Percentiles rank a stretch among this genome's conserved stretches.
Evolutionary conservation across 2,113 vertebrate species (phyloP).

Genomic region (Eidolon helvum): DNA sequence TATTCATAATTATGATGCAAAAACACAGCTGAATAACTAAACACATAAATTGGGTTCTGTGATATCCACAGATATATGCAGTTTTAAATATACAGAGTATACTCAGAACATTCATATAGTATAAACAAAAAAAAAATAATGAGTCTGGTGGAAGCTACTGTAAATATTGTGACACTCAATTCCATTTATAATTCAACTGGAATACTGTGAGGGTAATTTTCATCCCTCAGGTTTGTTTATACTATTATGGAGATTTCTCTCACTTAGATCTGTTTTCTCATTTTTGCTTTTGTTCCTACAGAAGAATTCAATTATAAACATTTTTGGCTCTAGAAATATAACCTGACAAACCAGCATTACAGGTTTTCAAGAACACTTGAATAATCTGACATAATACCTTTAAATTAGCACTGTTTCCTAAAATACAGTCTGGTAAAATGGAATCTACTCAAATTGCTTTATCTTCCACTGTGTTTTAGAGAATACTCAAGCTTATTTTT

Average conservation of each 20-base stretch:
- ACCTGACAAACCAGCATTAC: not conserved
- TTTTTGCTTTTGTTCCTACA: not conserved
- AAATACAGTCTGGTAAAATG: not conserved
- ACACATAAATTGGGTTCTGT: constrained; percentile 32
- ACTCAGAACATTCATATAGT: not conserved
- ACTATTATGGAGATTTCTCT: not conserved
- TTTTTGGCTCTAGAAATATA: not conserved
- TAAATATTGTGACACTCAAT: constrained; percentile 40
- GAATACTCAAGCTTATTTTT: not conserved
- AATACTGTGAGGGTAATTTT: not conserved
- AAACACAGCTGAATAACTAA: constrained; percentile 28
- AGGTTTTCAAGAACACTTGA: not conserved
- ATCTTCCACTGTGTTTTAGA: not conserved
- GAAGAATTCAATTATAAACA: not conserved
- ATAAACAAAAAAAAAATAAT: constrained; percentile 57
- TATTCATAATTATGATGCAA: constrained; percentile 57
- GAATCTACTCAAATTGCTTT: not conserved
- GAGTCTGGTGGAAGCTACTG: not conserved
- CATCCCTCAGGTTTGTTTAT: not conserved
- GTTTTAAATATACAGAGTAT: not conserved
- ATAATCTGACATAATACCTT: not conserved
- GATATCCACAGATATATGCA: not conserved
- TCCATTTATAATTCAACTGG: constrained; percentile 30
- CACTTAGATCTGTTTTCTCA: not conserved
- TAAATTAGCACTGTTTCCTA: not conserved